phyloP scores from a whole-genome alignment of 1,140 invertebrate species.

The Schlechtendalia chinensis region DNA sequence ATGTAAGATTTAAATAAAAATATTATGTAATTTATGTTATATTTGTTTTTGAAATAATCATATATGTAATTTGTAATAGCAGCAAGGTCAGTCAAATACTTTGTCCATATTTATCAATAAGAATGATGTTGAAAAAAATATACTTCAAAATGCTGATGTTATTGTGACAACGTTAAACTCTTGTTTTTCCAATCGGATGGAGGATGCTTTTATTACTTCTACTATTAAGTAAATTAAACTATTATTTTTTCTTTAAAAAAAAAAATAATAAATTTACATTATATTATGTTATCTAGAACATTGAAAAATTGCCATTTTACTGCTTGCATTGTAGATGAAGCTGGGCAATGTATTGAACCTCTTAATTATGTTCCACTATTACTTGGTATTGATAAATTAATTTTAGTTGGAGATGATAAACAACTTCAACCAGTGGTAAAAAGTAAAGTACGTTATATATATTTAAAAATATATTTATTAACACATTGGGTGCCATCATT shows the following conservation, averaged over 20 bases:
- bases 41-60: neutral
- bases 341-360: constrained; percentile 80
- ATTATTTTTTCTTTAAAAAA: neutral
- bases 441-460: constrained; percentile 62
- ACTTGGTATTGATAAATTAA: constrained; percentile 68
- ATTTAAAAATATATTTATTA: constrained; percentile 8
- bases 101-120: constrained; percentile 13
- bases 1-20: constrained; percentile 17
- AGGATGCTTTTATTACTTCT: constrained; percentile 4
- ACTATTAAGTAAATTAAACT: constrained; percentile 21
- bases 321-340: constrained; percentile 85
- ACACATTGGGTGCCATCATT: too few species aligned
- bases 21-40: neutral
- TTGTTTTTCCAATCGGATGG: constrained; percentile 33
- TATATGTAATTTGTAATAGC: constrained; percentile 26
- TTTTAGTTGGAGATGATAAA: constrained; percentile 85
- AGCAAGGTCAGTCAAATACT: constrained; percentile 2
- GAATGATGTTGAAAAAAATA: constrained; percentile 20
- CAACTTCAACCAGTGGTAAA: constrained; percentile 81
- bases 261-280: neutral
- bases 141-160: constrained; percentile 37
- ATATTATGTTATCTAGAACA: neutral
- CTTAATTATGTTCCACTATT: constrained; percentile 78
- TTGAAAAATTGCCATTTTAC: constrained; percentile 16
- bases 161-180: constrained; percentile 37